Evolutionary conservation across 2,888 invertebrate species (phyloP), one percentile per base, ranked within the genome.

Genomic region (Cheilosia pagana): DNA sequence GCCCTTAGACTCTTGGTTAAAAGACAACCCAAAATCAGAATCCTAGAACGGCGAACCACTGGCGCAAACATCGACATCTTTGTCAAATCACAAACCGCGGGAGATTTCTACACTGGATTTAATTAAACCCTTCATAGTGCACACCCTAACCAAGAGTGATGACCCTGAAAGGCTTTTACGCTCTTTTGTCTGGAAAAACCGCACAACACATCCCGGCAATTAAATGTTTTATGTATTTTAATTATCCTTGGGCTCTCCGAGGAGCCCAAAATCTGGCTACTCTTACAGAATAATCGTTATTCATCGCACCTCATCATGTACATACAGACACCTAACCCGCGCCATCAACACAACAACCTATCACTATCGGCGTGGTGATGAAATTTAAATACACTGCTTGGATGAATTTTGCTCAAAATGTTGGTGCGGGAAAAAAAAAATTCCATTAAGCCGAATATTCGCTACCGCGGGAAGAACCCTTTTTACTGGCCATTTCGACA

Each of bases 211-310:
- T 16, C 43, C 53, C 31, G 59, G 52, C 74, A 79, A 79, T 79
- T 68, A 78, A 79, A 74, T 83, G 68, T 83, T 83, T 83, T 79
- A 83, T 79, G 74, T 70, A 74, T 79, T 83, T 83, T 79, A 79
- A 83, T 83, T 79, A 83, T 75, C 63, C 74, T 79, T 45, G 35
- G 59, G 43, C 57, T 31, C 67, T 60, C 67, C 60, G 72, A 78
- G 77, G 65, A 71, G 65, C 75, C 68, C 10, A 45, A 41, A 35
- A 12, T 31, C 52, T 19, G 19, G 28, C 52, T 70, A 14, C 12
- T 41, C 50, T 12, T 67, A 41, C 19, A 21, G 50, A 52, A 39
- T 50, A 12, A 50, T 41, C 19, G 25, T 16, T 31, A 14, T 43
- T 21, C 50, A 3, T 10, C 19, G 12, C 52, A 6, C 35, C 14